Base-by-base conservation (phyloP, 2,113 vertebrate genomes). In the Amphiprion percula region DNA sequence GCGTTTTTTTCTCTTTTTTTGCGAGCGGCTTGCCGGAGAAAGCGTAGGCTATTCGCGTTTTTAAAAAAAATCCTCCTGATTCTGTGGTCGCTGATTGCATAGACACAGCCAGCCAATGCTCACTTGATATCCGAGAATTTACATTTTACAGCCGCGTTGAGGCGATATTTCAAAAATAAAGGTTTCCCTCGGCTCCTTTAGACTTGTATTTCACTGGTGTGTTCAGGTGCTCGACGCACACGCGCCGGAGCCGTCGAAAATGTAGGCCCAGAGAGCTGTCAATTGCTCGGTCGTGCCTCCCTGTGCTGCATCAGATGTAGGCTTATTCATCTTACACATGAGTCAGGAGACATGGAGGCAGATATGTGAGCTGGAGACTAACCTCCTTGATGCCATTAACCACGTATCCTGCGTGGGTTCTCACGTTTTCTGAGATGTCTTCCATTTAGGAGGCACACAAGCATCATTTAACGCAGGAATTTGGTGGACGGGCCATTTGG, bases 251-350 rank as follows among this genome's bases (percentile, higher is more conserved):
- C 77, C 77, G 33, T 86, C 66, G 65, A 68, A 69, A 37, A 86
- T 78, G 85, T 70, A 91, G 92, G 92, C 90, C 90, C 86, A 7
- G 4, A 53, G 77, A 86, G 80, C 67, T 87, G 87, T 86, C 87
- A 89, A 17, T 58, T 59, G 80, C 52, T 72, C 54, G 59, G 69
- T 70, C 79, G 79, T 88, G 78, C 71, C 81, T 79, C 70, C 77
- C 60, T 28, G 10, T 72, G 61, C 73, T 87, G 81, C 87, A 83
- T 76, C 65, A 78, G 64, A 68, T 73, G 47, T 55, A 52, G 33
- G 14, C 41, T 44, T 6, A 54, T 30, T 61, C 28, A 41, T 8
- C 37, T 26, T 44, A 11, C 64, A 78, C 64, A 64, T 30, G 47
- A 23, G 52, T 5, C 4, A 17, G 23, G 1, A 15, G 14, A 28